Conservation (phyloP, 2,888 invertebrate genomes). For the Cetonia aurata region DNA sequence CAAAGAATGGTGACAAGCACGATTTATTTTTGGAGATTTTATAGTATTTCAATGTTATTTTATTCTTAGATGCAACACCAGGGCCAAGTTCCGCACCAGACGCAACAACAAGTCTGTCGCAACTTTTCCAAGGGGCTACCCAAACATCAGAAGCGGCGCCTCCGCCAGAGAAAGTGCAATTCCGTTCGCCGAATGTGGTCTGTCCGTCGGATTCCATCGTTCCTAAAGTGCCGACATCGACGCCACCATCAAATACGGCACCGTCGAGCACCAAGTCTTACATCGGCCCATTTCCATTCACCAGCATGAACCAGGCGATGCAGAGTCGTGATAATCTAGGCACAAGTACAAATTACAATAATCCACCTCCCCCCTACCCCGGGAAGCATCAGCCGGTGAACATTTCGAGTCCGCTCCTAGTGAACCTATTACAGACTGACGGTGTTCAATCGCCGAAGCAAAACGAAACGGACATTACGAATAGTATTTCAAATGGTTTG, state of each 20-base stretch:
- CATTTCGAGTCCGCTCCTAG: constrained; percentile 89
- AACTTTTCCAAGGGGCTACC: constrained; percentile 44
- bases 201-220: constrained; percentile 79
- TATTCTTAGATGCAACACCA: constrained; percentile 44
- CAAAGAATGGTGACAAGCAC: no score
- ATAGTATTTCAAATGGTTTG: constrained; percentile 43
- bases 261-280: constrained; percentile 65
- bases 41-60: not conserved
- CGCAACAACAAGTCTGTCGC: constrained; percentile 44
- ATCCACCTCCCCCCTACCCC: constrained; percentile 66
- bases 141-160: constrained; percentile 41
- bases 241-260: constrained; percentile 51
- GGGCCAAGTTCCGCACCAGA: constrained; percentile 42
- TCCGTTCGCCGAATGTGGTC: constrained; percentile 85
- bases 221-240: constrained; percentile 62
- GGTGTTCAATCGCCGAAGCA: constrained; percentile 66
- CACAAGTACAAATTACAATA: constrained; percentile 49
- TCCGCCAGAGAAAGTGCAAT: constrained; percentile 64
- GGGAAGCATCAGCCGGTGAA: constrained; percentile 72
- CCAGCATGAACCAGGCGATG: constrained; percentile 92
- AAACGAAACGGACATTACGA: constrained; percentile 38
- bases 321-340: constrained; percentile 73
- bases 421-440: constrained; percentile 92
- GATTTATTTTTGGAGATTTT: no score
- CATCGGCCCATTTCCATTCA: constrained; percentile 83